Evolutionary conservation across 2,888 invertebrate genomes (phyloP), one percentile per base, ranked within the genome.

Genomic region (Drosophila neonasuta): DNA sequence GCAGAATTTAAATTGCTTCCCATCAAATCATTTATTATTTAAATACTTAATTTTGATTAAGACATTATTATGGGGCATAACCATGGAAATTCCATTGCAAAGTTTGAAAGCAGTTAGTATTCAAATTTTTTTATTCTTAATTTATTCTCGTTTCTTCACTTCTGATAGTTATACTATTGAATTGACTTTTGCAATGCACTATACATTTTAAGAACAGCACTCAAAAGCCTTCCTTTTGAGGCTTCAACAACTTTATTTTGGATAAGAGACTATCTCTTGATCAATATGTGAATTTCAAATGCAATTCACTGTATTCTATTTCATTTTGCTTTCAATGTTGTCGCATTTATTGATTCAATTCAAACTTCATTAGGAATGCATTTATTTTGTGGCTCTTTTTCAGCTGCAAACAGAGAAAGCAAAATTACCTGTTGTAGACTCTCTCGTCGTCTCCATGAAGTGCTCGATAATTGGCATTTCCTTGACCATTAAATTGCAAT

Each of bases 401-500:
- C 6, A 24, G 6, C 6, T 24, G 24, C 24, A 24, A 24, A 24
- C 24, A 24, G 24, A 24, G 24, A 24, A 24, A 24, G 24, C 5
- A 36, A 36, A 36, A 15, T 39, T 71, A 74, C 68, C 69, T 74
- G 63, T 20, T 13, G 8, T 1, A 46, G 2, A 0, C 4, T 3
- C 13, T 13, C 20, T 1, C 20, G 20, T 4, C 4, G 39, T 8
- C 13, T 1, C 39, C 3, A 15, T 41, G 39, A 11, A 13, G 8
- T 41, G 39, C 3, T n/a, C 17, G 9, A 30, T 30, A 15, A n/a
- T 44, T 54, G 13, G 20, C 34, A 48, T 24, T 55, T 57, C 15
- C 36, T 32, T 24, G 29, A 8, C 71, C 54, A 80, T 86, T 86
- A 74, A 82, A 79, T 71, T 57, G 45, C 74, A 64, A 86, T 79